These are phyloP conservation scores for Anadara kagoshimensis DNA, from an alignment of 1,140 invertebrate species.

Conservation along the genomic window DNA sequence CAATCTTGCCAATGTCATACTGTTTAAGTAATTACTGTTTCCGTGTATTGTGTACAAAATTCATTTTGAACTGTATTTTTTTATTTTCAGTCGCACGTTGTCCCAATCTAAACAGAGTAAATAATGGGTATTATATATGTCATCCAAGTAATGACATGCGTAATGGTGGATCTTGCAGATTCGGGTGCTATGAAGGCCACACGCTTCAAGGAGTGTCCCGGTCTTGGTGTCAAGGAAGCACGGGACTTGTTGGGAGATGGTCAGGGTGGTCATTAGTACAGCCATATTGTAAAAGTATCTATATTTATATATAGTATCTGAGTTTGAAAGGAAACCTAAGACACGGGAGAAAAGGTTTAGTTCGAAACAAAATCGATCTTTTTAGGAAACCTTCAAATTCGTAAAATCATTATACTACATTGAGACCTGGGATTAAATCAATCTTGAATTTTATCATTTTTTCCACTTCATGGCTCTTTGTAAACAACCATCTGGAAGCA, in stretches of 20 bases:
- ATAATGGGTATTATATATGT: conserved; percentile 22
- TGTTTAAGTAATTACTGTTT: too few species aligned
- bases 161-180: conserved; percentile 12
- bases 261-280: neutral
- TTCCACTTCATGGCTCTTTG: neutral
- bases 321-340: neutral
- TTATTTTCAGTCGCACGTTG: conserved; percentile 19
- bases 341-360: neutral
- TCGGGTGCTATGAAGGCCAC: conserved; percentile 30
- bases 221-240: neutral
- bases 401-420: neutral
- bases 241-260: neutral
- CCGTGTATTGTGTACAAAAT: too few species aligned
- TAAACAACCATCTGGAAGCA: too few species aligned
- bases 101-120: neutral
- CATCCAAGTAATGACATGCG: conserved; percentile 20
- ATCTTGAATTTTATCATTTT: neutral
- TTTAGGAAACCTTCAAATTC: neutral
- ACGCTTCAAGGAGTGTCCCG: neutral
- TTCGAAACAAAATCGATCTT: neutral
- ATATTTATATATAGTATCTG: neutral
- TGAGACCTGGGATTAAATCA: neutral
- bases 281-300: conserved; percentile 26
- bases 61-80: too few species aligned
- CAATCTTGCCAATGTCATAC: too few species aligned